These are phyloP conservation scores for Ciconia nigra DNA, from an alignment of 2,797 vertebrate genomes.

Conservation along the genomic window DNA sequence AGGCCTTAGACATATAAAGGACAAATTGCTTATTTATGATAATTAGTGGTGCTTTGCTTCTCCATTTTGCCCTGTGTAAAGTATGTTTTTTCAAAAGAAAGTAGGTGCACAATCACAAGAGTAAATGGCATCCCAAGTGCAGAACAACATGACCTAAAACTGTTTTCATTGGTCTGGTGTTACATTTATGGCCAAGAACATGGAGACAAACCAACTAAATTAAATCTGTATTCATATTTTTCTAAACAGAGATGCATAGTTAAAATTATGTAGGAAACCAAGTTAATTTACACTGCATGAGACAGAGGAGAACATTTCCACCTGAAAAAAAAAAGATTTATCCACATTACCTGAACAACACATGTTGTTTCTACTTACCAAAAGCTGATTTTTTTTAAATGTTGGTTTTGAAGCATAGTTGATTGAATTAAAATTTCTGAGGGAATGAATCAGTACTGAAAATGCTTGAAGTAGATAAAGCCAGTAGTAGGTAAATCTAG, in stretches of 20 bases:
- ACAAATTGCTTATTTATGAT: neutral
- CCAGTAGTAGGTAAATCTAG: neutral
- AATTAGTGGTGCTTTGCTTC: neutral
- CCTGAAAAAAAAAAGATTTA: neutral
- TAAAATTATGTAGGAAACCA: neutral
- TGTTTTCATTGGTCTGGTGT: neutral
- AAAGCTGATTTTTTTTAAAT: neutral
- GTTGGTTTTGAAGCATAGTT: neutral
- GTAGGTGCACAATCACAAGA: neutral
- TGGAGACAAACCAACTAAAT: neutral
- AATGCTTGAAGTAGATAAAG: neutral
- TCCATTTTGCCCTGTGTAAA: neutral
- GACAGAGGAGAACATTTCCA: neutral
- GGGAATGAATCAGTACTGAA: neutral
- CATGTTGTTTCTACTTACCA: neutral
- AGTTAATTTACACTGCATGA: neutral
- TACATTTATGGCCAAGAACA: neutral
- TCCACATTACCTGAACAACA: neutral
- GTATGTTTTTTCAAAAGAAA: neutral
- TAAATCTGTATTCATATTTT: neutral
- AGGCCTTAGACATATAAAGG: neutral
- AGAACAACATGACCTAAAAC: neutral
- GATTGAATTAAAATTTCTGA: neutral
- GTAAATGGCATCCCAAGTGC: neutral
- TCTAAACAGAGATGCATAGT: neutral